Evolutionary conservation across 2,888 invertebrate genomes (phyloP).

Genomic region (Chromoteleia sp.): DNA sequence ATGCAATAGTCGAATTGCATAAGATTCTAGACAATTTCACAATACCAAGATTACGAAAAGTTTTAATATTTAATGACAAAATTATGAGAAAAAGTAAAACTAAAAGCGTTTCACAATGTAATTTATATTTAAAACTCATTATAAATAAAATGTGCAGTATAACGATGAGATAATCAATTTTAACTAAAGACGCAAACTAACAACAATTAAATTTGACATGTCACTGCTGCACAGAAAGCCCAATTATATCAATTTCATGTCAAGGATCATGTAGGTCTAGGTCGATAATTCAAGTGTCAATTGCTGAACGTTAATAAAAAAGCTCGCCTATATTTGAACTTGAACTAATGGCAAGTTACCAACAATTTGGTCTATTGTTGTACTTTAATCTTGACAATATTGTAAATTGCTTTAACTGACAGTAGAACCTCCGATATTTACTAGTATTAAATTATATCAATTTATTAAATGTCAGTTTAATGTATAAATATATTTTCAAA

Average conservation of each 20-base stretch:
- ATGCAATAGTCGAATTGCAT: no score
- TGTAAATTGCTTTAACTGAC: slow-evolving; percentile 14
- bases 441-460: no score
- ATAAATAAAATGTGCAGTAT: background rate
- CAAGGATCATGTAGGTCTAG: slow-evolving; percentile 74
- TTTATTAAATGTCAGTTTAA: no score
- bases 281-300: slow-evolving; percentile 74
- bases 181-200: background rate
- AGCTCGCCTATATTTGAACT: slow-evolving; percentile 59
- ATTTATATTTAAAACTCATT: background rate
- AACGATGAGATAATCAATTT: background rate
- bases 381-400: slow-evolving; percentile 4
- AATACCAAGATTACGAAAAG: no score
- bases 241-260: slow-evolving; percentile 49
- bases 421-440: background rate
- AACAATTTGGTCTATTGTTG: slow-evolving; percentile 43
- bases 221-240: background rate
- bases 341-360: slow-evolving; percentile 63
- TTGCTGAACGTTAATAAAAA: slow-evolving; percentile 56
- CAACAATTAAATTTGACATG: slow-evolving; percentile 10
- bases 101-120: no score
- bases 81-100: no score
- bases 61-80: no score
- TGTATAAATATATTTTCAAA: no score
- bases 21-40: no score